Base-by-base conservation (phyloP, 2,888 invertebrate species). In the Brachyopa scutellaris region DNA sequence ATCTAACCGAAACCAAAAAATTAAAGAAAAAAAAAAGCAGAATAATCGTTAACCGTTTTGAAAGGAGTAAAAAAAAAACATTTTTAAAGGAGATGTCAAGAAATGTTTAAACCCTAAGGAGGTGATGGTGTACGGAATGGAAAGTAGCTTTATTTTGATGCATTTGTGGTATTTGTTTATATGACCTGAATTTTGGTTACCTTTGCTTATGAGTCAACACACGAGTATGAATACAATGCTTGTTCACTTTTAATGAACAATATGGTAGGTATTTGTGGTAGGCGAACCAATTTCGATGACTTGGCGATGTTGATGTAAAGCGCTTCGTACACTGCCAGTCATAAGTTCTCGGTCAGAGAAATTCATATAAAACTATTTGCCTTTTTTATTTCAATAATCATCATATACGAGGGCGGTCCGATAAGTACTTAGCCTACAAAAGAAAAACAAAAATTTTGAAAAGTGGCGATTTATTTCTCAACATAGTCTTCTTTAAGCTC, bases 61-160 rank as follows among this genome's bases (percentile, higher is more conserved):
- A 19, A n/a, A n/a, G n/a, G n/a, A n/a, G 11, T n/a, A 11, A 9
- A 11, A n/a, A 38, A 49, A 59, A 6, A 57, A 23, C n/a, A 26
- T 40, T 29, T 17, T 31, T 6, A 23, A 51, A 51, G 40, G 49
- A 36, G 64, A 23, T 51, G 64, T 64, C 26, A 51, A 62, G 33
- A 49, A 49, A 38, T 51, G 61, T 21, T 26, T 26, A 6, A 15
- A 40, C 13, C 21, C 23, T 23, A 15, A 17, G 8, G 7, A 3
- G 42, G 40, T 2, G 8, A 9, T 15, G n/a, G 19, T 29, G 59
- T 11, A 36, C 26, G 26, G 26, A n/a, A 19, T 3, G 11, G 29
- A 17, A n/a, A 42, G 29, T 31, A 19, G 31, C 33, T 29, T 29
- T 40, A 11, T 42, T 42, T 19, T 6, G 29, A 26, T 40, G 26